phyloP scores from a whole-genome alignment of 2,113 vertebrate genomes.

The Chaetodon auriga region DNA sequence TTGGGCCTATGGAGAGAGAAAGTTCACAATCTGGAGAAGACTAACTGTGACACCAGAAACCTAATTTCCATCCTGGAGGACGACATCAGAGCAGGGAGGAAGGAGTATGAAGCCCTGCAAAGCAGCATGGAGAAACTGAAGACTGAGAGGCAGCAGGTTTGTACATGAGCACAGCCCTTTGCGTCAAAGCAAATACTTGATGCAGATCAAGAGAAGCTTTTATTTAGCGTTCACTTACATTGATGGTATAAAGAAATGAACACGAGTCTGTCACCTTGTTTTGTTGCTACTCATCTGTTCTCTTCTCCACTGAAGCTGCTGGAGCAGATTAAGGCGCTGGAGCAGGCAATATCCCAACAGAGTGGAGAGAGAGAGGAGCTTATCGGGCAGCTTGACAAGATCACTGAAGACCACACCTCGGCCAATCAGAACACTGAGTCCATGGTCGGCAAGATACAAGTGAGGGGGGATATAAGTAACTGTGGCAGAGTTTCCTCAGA shows the following conservation, averaged over 20 bases:
- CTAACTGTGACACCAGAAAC: slow-evolving; percentile 75
- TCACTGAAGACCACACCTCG: slow-evolving; percentile 82
- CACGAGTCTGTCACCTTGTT: not conserved
- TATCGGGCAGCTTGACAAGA: slow-evolving; percentile 75
- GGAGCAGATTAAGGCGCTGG: slow-evolving; percentile 80
- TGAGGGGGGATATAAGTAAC: slow-evolving; percentile 13
- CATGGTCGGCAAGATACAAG: slow-evolving; percentile 84
- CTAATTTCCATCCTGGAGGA: slow-evolving; percentile 83
- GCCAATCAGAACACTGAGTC: slow-evolving; percentile 80
- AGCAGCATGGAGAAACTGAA: slow-evolving; percentile 72
- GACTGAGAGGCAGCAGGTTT: slow-evolving; percentile 75
- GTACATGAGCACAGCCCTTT: not conserved
- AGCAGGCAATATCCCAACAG: slow-evolving; percentile 69
- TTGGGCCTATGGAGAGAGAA: slow-evolving; percentile 82
- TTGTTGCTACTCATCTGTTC: not conserved
- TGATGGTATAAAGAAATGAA: not conserved
- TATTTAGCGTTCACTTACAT: not conserved
- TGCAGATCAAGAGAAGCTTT: not conserved
- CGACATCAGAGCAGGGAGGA: slow-evolving; percentile 81
- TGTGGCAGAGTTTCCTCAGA: not conserved
- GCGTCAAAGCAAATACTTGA: not conserved
- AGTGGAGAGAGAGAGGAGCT: slow-evolving; percentile 77
- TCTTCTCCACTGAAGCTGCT: slow-evolving; percentile 58
- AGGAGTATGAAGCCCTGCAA: slow-evolving; percentile 78
- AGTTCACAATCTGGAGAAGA: slow-evolving; percentile 81